Base-by-base conservation (phyloP, 2,113 vertebrate species). In the Podocnemis expansa region DNA sequence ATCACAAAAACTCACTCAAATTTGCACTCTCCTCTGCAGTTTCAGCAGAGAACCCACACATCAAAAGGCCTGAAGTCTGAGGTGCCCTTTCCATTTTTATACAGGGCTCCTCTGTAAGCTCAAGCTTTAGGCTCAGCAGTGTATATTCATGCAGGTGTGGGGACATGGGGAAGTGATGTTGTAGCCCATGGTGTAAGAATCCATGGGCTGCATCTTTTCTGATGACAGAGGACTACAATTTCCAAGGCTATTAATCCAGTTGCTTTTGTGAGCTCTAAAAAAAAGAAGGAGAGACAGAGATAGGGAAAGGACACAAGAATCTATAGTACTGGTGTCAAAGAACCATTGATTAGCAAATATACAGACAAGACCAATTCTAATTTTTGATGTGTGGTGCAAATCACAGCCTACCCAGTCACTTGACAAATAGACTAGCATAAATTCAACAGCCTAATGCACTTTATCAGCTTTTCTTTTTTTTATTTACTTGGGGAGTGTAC, bases 41-140 rank as follows among this genome's bases (percentile, higher is more conserved):
- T 60, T 5, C 8, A 49, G 2, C 5, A 83, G 34, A 63, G 8
- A 49, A 4, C 17, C 58, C 1, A 0, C 3, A 45, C 1, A 2
- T 83, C 5, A 9, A 1, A 7, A 38, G 8, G 27, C 75, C 45
- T 47, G 31, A 17, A 79, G 14, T 79, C 55, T 25, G 4, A 55
- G 0, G 25, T 56, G 2, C 17, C 41, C 38, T 13, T 75, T 24
- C 5, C 41, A 27, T 8, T 2, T 22, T 7, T 31, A 12, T 34
- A 1, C 67, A 45, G 79, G 29, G 1, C 52, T 63, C 78, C 16
- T 25, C n/a, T n/a, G n/a, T 19, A 63, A 24, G 0, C 12, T 6
- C 25, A 88, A 86, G 34, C 2, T 29, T 76, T 76, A 75, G 17
- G 24, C 2, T 89, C 12, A 67, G 51, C 5, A 70, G 22, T 29